Base-by-base conservation (phyloP, 1,140 invertebrate species). In the Megathymus violae region DNA sequence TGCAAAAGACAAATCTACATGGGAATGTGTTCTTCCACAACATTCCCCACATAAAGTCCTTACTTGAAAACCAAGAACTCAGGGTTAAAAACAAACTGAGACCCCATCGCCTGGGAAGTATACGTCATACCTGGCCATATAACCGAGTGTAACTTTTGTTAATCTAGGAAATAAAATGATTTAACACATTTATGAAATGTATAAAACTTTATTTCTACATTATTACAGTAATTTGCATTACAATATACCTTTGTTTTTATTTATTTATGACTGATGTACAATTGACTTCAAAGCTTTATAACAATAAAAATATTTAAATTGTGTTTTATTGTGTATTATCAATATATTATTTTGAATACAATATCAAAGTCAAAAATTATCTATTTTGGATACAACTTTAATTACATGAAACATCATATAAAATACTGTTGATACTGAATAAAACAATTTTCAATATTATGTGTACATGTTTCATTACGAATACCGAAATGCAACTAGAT, bases 11-110 rank as follows among this genome's bases (percentile, higher is more conserved):
- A n/a, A 89, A 88, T 22, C 77, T 78, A 2, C 90, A 91, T 5
- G 93, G 93, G 10, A 87, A 92, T 66, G 77, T 94, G 6, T 95
- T 93, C 80, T 94, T 93, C 69, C 87, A 93, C 43, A 92, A 94
- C 41, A 93, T 93, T 64, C 94, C 94, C 0, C 94, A 95, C 64
- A 90, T 92, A n/a, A 77, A 91, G 62, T 92, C 93, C 0, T 64
- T 95, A 4, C 76, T 94, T 0, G 85, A 84, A 31, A 93, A 94
- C 69, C 93, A 95, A 72, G 83, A 93, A 58, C 78, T 92, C n/a
- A 84, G 94, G 54, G 64, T 80, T 11, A 62, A 78, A 10, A 95
- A 94, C 69, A 92, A 93, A 14, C 80, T 95, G 0, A 78, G 91
- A 17, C 92, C 88, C 0, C 91, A 94, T 67, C 75, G 92, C 13